Base-by-base conservation (phyloP, 2,113 vertebrate genomes). In the Dromas ardeola region DNA sequence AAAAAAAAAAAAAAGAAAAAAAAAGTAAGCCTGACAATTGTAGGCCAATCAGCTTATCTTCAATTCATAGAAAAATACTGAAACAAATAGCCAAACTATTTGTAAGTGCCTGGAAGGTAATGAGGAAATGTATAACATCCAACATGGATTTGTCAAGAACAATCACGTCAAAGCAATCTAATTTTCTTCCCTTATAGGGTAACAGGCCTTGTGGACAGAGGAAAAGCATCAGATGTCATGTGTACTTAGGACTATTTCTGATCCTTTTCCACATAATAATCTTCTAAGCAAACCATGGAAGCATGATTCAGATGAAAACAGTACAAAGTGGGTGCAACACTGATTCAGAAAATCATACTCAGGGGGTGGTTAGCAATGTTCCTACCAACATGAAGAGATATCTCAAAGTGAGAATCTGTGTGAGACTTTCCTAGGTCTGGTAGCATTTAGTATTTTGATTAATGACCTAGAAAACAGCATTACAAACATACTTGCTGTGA, bases 91-190 rank as follows among this genome's bases (percentile, higher is more conserved):
- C 69, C 55, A 69, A 95, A 95, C 7, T 42, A 74, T 81, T 53
- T 73, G 66, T 83, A 86, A 93, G 72, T 0, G 10, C 61, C 91
- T 93, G 69, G 77, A 94, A 95, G 81, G 78, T 81, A 93, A 95
- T 67, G n/a, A 89, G 91, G 69, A 84, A 55, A 67, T 76, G 77
- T 91, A 53, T 40, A 93, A 86, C 73, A 89, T 96, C 95, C 89
- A 92, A n/a, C 56, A 47, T 88, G 88, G 56, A 87, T 94, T 97
- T 95, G 81, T 92, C 95, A 96, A 81, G 86, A 92, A 11, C 67
- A 95, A 93, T 96, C 86, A 89, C 5, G 30, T 95, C 93, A 96
- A 79, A 81, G 65, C 50, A 96, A 96, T 91, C 65, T 94, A 87
- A 94, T 97, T 96, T 95, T 84, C 89, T 89, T 87, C 77, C 55